These are phyloP conservation scores for Chloroceryle aenea DNA, from an alignment of 2,113 vertebrate species.

Conservation along the genomic window DNA sequence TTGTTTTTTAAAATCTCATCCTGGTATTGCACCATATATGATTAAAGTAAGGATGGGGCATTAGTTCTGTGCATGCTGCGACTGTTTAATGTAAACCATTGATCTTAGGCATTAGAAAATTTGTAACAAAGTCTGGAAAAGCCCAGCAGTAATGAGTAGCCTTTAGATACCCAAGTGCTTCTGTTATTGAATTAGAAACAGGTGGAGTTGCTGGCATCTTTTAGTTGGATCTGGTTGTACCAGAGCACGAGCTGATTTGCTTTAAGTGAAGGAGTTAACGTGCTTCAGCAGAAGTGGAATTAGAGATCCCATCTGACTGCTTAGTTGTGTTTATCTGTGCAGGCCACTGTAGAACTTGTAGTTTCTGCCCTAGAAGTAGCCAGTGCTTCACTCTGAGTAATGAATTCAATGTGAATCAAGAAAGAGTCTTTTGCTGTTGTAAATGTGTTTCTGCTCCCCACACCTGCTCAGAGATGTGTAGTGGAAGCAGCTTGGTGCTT, in stretches of 20 bases:
- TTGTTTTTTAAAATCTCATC: neutral
- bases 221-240: conserved; percentile 30
- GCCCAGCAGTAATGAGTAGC: conserved; percentile 58
- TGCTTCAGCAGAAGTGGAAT: neutral
- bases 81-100: conserved; percentile 63
- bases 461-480: neutral
- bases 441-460: neutral
- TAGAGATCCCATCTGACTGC: neutral
- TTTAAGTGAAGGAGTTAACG: neutral
- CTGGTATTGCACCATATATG: neutral
- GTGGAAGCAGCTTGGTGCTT: neutral
- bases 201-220: conserved; percentile 69
- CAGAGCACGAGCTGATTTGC: conserved; percentile 31
- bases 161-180: conserved; percentile 63
- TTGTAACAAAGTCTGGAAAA: conserved; percentile 62
- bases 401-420: neutral
- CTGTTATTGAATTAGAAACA: conserved; percentile 71
- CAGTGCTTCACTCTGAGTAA: neutral
- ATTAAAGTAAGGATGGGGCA: neutral
- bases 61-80: conserved; percentile 26
- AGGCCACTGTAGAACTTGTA: neutral
- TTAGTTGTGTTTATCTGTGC: neutral
- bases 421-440: neutral
- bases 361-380: neutral
- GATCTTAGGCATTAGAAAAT: conserved; percentile 60